Evolutionary conservation across 2,113 vertebrate genomes (phyloP), one percentile per base, ranked within the genome.

Genomic region (Elgaria multicarinata): DNA sequence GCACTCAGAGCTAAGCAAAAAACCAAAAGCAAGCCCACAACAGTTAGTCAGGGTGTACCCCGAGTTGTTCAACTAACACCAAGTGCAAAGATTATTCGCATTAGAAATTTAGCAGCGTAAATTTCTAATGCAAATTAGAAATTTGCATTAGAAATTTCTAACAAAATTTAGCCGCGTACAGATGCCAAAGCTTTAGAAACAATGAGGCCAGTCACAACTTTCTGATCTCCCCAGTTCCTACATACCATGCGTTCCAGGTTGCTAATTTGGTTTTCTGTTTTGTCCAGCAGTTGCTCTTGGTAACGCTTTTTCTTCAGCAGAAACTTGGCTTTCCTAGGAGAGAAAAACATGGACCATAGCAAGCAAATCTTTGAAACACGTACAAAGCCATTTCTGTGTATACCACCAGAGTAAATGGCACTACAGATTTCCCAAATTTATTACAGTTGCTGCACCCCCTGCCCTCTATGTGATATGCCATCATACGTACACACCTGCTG

Each of bases 221-320:
- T 0, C 28, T 28, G 62, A 2, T 0, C 0, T 12, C 28, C 20
- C 22, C 0, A 1, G 0, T 0, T 7, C 72, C 1, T 0, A 0
- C 97, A 95, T 89, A 99, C 98, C 98, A 99, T 98, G 64, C 90
- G 91, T 93, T 99, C 99, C 80, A 99, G 90, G 96, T 99, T 99
- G 93, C 97, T 98, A 96, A 99, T 98, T 94, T 99, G 99, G 94
- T 95, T 98, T 87, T 99, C 98, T 0, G 98, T 98, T 94, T 97
- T 98, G 55, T 98, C 98, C 81, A 99, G 96, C 0, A 99, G 97
- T 78, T 98, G 98, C 93, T 99, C 98, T 92, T 98, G 98, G 94
- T 98, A 99, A 6, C 98, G 97, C 78, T 99, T 99, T 94, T 99
- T 99, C 97, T 98, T 99, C 0, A 99, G 98, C 91, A 99, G 93